Evolutionary conservation across 2,888 invertebrate genomes (phyloP), one percentile per base, ranked within the genome.

Genomic region (Eupithecia vulgata): DNA sequence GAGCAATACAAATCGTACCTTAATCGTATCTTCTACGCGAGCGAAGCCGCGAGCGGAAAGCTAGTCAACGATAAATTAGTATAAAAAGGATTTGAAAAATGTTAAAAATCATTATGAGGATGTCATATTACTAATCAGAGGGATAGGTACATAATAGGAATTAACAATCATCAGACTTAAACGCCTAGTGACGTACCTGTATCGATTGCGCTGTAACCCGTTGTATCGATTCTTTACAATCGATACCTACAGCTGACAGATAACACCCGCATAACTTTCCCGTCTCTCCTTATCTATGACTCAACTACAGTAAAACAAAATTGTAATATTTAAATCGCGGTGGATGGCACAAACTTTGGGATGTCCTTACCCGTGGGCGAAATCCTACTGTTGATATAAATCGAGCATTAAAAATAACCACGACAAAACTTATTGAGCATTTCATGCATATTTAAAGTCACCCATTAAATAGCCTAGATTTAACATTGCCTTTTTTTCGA

Each of bases 231-330:
- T 72, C 45, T 68, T 4, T 13, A 61, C 35, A 72, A 74, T 76
- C 74, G 74, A 76, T 76, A 37, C n/a, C 21, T 57, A 37, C 72
- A 74, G 74, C 74, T 77, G 75, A 70, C 35, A 66, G 68, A 76
- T 73, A 70, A 67, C 25, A 17, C 73, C 73, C 70, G 30, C 52
- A 73, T 73, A 48, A 52, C 61, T 67, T 70, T 70, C 67, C 17
- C 70, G 73, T 42, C 57, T 57, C 25, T 3, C 30, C 62, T 72
- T 65, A 67, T 59, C 61, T 48, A 52, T 52, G 64, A 70, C 65
- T 40, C 21, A 40, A 65, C 65, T 10, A 25, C 25, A 25, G 25
- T 62, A 37, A n/a, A 62, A n/a, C n/a, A 37, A 64, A 64, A 17
- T 35, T 34, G 34, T 62, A 17, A 21, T 21, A 52, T 45, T n/a